Conservation (phyloP, 2,888 invertebrate genomes). For the Ceramica pisi region DNA sequence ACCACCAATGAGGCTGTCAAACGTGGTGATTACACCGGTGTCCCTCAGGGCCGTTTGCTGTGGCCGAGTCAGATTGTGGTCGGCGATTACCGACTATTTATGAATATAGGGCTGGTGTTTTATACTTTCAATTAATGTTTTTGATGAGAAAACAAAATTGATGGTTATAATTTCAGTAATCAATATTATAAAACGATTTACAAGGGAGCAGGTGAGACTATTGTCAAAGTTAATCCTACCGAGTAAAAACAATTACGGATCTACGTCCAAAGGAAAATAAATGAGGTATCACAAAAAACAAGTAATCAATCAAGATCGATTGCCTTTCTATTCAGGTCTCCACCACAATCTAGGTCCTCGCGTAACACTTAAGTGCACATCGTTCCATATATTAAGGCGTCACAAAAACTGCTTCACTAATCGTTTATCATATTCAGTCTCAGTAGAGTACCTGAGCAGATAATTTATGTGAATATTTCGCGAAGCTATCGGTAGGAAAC, state of each 20-base stretch:
- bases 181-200: background rate
- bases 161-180: background rate
- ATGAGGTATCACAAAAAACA: slow-evolving; percentile 15
- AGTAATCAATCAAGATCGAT: slow-evolving; percentile 25
- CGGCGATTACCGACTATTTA: slow-evolving; percentile 28
- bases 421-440: slow-evolving; percentile 62
- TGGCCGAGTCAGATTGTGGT: slow-evolving; percentile 36
- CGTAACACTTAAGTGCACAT: slow-evolving; percentile 33
- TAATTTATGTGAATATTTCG: slow-evolving; percentile 69
- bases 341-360: slow-evolving; percentile 21
- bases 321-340: slow-evolving; percentile 1
- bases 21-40: slow-evolving; percentile 37
- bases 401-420: slow-evolving; percentile 58
- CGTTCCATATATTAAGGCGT: slow-evolving; percentile 48
- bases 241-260: background rate
- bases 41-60: slow-evolving; percentile 43
- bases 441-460: slow-evolving; percentile 56
- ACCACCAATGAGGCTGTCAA: slow-evolving; percentile 33
- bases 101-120: slow-evolving; percentile 9
- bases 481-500: slow-evolving; percentile 71
- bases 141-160: background rate
- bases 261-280: background rate
- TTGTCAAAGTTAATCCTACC: background rate
- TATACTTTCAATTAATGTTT: background rate
- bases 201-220: slow-evolving; percentile 1